These are phyloP conservation scores for Carlito syrichta DNA, from an alignment of 2,113 vertebrate species.

Conservation along the genomic window DNA sequence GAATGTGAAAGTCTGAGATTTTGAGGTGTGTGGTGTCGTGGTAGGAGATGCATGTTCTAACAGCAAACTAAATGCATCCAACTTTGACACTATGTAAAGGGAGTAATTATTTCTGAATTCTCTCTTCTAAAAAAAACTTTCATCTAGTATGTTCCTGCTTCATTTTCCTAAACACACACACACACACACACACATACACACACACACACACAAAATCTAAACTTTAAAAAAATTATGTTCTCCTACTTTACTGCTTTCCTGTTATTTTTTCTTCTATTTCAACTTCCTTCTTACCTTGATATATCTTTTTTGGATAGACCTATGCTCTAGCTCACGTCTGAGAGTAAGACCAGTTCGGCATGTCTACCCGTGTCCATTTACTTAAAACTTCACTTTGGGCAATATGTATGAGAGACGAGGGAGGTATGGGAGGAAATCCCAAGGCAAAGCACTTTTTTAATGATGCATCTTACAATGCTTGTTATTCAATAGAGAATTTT, in stretches of 20 bases:
- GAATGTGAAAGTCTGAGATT: not conserved
- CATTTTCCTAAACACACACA: not conserved
- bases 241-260: not conserved
- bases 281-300: not conserved
- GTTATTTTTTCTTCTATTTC: not conserved
- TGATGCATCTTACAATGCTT: not conserved
- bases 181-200: not conserved
- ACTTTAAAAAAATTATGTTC: not conserved
- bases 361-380: not conserved
- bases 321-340: not conserved
- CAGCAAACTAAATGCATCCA: not conserved
- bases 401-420: not conserved
- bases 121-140: too few relatives aligned
- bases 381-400: not conserved
- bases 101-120: not conserved
- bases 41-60: not conserved
- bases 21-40: not conserved
- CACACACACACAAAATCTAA: not conserved
- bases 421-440: not conserved
- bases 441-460: not conserved
- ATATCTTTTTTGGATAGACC: not conserved
- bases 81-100: not conserved
- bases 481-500: not conserved
- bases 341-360: not conserved
- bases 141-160: not conserved